Evolutionary conservation across 2,797 vertebrate species (phyloP).

Genomic region (Rousettus madagascariensis): DNA sequence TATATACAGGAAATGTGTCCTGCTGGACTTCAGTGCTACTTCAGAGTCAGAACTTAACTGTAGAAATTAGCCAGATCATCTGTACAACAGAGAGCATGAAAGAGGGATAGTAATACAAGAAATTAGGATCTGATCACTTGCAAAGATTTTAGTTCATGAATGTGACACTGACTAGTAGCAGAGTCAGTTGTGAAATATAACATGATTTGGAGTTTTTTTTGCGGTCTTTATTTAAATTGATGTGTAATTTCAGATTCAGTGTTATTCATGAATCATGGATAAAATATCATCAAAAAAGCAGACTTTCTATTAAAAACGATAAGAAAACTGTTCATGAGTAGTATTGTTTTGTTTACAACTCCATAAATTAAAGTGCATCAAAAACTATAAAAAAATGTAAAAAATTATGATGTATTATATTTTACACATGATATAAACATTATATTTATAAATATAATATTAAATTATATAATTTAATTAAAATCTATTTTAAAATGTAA

Average conservation of each 20-base stretch:
- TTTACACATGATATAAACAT: not conserved
- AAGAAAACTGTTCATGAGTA: not conserved
- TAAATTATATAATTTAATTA: not conserved
- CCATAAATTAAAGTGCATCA: not conserved
- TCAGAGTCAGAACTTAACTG: not conserved
- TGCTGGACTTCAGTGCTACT: slow-evolving; percentile 52
- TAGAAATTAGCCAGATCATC: slow-evolving; percentile 56
- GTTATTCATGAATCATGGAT: not conserved
- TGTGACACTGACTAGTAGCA: not conserved
- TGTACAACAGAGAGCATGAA: not conserved
- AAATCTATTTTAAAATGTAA: slow-evolving; percentile 14
- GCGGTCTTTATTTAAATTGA: not conserved
- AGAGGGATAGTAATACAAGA: not conserved
- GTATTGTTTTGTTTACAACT: not conserved
- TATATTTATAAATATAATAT: not conserved
- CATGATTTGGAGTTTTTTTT: not conserved
- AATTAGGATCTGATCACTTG: slow-evolving; percentile 37
- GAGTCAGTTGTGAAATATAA: not conserved
- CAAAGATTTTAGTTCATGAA: slow-evolving; percentile 1
- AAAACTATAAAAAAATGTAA: slow-evolving; percentile 7
- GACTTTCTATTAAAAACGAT: slow-evolving; percentile 14
- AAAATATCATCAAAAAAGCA: not conserved
- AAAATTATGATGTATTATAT: not conserved
- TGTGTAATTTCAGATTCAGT: slow-evolving; percentile 4
- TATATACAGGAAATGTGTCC: slow-evolving; percentile 16